Base-by-base conservation (phyloP, 2,113 vertebrate species). In the Macrotus californicus region DNA sequence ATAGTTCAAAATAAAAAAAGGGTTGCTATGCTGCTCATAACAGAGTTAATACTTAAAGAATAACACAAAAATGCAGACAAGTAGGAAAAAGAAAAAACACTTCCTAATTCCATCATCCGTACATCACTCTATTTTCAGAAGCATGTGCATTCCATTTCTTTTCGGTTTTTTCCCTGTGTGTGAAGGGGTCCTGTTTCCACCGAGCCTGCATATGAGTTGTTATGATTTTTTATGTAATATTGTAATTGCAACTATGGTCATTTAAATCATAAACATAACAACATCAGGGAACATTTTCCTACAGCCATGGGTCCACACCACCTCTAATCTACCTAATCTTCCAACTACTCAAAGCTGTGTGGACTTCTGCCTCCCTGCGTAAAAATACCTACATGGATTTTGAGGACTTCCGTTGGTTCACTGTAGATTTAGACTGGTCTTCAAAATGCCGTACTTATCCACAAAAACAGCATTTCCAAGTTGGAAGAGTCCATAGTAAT, bases 341-440 rank as follows among this genome's bases (percentile, higher is more conserved):
- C 50, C 15, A 24, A n/a, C 15, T 6, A 14, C 15, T 22, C 9
- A 1, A 0, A 21, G 18, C 15, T 7, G 5, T 56, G 39, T 0
- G 15, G 36, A 50, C 75, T 9, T 16, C 3, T 0, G 14, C 1
- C 34, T 3, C 12, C 34, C 3, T 3, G 7, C 0, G 0, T 36
- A 8, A 41, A 91, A 31, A 12, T 15, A 39, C 16, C 36, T 16
- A 41, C n/a, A 21, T 18, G 6, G 36, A n/a, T 48, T 80, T 56
- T 52, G 26, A 54, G 56, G 9, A n/a, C 14, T 22, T 70, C n/a
- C 1, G 3, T 11, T 31, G 13, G 46, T 29, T 79, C 21, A 13
- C 56, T 13, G 19, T 19, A 66, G 73, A 41, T 59, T 50, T 54
- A 41, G 4, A 16, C 2, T 24, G 21, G 31, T 13, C 43, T 56